Evolutionary conservation across 2,113 vertebrate species (phyloP).

Genomic region (Malurus elegans): DNA sequence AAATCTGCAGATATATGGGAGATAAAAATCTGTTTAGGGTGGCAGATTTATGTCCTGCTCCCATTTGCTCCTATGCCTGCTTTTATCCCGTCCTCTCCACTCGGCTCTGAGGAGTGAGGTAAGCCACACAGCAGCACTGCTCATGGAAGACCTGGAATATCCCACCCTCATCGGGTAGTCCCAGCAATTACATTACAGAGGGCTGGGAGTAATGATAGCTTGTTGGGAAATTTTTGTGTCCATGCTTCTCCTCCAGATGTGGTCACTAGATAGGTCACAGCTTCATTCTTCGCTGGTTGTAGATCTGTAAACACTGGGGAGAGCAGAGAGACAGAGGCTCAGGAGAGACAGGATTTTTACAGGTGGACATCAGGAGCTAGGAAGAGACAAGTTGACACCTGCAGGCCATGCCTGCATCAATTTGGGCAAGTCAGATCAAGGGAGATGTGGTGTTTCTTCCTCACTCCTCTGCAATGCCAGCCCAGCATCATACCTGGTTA

Average conservation of each 20-base stretch:
- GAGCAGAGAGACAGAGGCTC: neutral
- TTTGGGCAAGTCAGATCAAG: rapidly evolving
- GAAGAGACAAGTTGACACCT: neutral
- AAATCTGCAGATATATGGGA: neutral
- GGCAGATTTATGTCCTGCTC: neutral
- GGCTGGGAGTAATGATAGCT: neutral
- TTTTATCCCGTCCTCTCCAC: neutral
- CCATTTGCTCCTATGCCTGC: neutral
- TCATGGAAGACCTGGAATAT: neutral
- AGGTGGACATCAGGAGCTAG: too few species aligned
- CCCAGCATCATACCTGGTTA: neutral
- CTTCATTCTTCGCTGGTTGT: neutral
- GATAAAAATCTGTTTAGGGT: neutral
- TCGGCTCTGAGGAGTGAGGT: neutral
- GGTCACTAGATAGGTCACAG: neutral
- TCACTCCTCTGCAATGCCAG: rapidly evolving
- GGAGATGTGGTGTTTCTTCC: neutral
- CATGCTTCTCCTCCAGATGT: neutral
- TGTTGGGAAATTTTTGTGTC: neutral
- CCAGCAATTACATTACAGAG: rapidly evolving
- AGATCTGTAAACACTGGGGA: neutral
- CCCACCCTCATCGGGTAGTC: neutral
- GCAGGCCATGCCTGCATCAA: neutral
- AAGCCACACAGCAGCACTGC: neutral
- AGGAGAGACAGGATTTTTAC: neutral